phyloP scores from a whole-genome alignment of 2,888 invertebrate species.

The Morpho achilles region DNA sequence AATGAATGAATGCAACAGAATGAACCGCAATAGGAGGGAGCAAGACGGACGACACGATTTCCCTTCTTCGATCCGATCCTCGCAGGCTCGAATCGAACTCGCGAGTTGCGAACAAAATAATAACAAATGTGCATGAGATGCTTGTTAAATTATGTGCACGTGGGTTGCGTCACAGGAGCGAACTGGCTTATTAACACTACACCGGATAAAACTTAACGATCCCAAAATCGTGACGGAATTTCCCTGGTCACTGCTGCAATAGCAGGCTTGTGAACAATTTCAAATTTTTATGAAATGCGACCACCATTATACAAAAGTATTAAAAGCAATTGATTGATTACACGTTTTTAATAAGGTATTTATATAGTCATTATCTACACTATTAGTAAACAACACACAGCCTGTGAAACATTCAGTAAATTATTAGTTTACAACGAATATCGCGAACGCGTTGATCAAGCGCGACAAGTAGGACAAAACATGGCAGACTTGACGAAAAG shows the following conservation, averaged over 20 bases:
- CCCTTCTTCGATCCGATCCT: slow-evolving; percentile 60
- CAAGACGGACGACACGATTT: slow-evolving; percentile 61
- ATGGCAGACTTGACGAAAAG: slow-evolving; percentile 75
- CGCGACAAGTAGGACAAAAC: slow-evolving; percentile 80
- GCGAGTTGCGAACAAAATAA: slow-evolving; percentile 84
- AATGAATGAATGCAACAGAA: slow-evolving; percentile 44
- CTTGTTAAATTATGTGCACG: slow-evolving; percentile 72
- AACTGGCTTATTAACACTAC: slow-evolving; percentile 49
- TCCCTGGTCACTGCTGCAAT: slow-evolving; percentile 43
- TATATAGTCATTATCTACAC: slow-evolving; percentile 57
- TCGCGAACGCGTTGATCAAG: slow-evolving; percentile 74
- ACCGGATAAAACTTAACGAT: slow-evolving; percentile 41
- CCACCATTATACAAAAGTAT: slow-evolving; percentile 60
- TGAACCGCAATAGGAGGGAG: slow-evolving; percentile 50
- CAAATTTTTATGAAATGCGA: slow-evolving; percentile 65
- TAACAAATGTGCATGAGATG: slow-evolving; percentile 84
- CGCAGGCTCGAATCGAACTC: slow-evolving; percentile 79
- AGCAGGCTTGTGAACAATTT: slow-evolving; percentile 56
- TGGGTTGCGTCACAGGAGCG: slow-evolving; percentile 72
- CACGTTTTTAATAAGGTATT: slow-evolving; percentile 48
- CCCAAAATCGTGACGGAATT: slow-evolving; percentile 51
- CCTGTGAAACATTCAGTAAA: slow-evolving; percentile 70
- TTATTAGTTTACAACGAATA: slow-evolving; percentile 64
- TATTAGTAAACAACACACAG: slow-evolving; percentile 75
- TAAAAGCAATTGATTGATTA: slow-evolving; percentile 48